Percentiles rank a stretch among this genome's conserved stretches.
phyloP scores from a whole-genome alignment of 53 echinoderm and acorn worm species.

The Echinarachnius parma region DNA sequence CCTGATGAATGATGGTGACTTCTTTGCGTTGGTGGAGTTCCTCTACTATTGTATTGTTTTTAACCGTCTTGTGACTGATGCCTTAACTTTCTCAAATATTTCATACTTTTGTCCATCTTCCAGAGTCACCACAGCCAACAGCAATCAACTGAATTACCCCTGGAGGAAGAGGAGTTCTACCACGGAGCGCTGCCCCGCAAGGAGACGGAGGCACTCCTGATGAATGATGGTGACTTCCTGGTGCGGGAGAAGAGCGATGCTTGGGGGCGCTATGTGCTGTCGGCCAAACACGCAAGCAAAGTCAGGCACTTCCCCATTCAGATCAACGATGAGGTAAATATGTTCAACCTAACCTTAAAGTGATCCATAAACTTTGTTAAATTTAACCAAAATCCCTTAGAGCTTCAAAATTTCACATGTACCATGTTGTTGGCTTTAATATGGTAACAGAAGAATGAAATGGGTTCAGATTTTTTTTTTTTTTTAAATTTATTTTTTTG shows the following conservation, averaged over 20 bases:
- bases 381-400: no score
- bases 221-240: slow-evolving; percentile 82
- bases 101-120: no score
- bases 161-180: slow-evolving; percentile 93
- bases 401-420: no score
- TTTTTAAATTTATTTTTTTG: neutral
- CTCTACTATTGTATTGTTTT: no score
- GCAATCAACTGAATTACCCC: slow-evolving; percentile 54
- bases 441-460: no score
- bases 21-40: slow-evolving; percentile 90
- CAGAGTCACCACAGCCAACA: neutral
- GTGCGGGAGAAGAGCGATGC: slow-evolving; percentile 94
- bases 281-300: slow-evolving; percentile 59
- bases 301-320: slow-evolving; percentile 86
- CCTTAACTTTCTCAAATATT: no score
- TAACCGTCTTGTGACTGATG: no score
- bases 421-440: no score
- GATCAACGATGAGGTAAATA: slow-evolving; percentile 34
- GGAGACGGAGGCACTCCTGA: slow-evolving; percentile 78
- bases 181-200: slow-evolving; percentile 89
- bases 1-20: slow-evolving; percentile 77
- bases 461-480: no score
- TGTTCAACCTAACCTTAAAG: no score
- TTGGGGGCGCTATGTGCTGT: slow-evolving; percentile 88
- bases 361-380: no score